Evolutionary conservation across 2,888 invertebrate genomes (phyloP).

Genomic region (Nomada goodeniana): DNA sequence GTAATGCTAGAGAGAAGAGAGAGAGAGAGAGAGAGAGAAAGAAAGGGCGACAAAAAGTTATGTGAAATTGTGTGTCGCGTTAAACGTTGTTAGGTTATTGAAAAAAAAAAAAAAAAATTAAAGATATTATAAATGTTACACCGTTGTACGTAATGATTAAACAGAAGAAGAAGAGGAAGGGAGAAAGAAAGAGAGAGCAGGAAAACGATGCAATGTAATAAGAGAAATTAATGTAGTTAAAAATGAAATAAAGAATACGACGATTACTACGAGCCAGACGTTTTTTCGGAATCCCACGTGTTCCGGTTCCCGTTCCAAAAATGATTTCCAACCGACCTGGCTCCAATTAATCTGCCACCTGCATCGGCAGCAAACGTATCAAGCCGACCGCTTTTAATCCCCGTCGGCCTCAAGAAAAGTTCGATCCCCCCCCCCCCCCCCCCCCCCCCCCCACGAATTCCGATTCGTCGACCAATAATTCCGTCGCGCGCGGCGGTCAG

Average conservation of each 20-base stretch:
- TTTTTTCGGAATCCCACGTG: background rate
- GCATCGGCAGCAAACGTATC: too few relatives aligned
- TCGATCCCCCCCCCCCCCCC: too few relatives aligned
- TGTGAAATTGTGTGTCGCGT: slow-evolving; percentile 72
- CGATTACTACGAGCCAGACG: slow-evolving; percentile 55
- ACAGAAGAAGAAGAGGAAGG: slow-evolving; percentile 4
- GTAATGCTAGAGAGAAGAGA: background rate
- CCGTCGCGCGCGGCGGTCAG: too few relatives aligned
- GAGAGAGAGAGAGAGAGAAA: slow-evolving; percentile 1
- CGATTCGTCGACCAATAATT: background rate
- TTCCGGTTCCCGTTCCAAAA: background rate
- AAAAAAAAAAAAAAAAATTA: slow-evolving; percentile 46
- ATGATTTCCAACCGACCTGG: background rate
- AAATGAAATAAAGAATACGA: slow-evolving; percentile 72
- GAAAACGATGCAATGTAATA: slow-evolving; percentile 64
- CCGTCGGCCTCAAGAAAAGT: too few relatives aligned
- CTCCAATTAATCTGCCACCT: background rate
- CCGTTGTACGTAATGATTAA: slow-evolving; percentile 78
- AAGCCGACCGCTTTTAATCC: too few relatives aligned
- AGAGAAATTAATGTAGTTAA: slow-evolving; percentile 75
- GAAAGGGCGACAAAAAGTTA: background rate
- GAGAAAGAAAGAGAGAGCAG: background rate
- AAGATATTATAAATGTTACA: slow-evolving; percentile 80
- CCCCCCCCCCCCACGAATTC: too few relatives aligned
- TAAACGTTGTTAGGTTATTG: slow-evolving; percentile 80